Conservation (phyloP, 2,113 vertebrate species). For the Oryzias javanicus region DNA sequence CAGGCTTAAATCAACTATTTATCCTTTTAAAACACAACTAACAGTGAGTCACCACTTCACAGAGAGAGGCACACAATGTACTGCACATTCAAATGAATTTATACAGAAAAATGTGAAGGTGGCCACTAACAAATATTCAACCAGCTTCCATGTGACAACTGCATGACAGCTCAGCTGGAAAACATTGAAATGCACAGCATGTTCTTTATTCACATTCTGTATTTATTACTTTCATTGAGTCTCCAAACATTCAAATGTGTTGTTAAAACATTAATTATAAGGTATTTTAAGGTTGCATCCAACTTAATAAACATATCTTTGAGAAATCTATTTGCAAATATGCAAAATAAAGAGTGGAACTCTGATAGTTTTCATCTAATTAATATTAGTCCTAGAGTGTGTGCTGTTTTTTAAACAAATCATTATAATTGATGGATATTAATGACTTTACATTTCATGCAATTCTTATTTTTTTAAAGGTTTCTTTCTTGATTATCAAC, state of each 20-base stretch:
- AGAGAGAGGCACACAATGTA: slow-evolving; percentile 50
- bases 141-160: slow-evolving; percentile 1
- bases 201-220: slow-evolving; percentile 55
- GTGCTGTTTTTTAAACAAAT: no score
- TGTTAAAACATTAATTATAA: not conserved
- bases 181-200: slow-evolving; percentile 25
- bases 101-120: slow-evolving; percentile 29
- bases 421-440: no score
- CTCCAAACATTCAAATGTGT: slow-evolving; percentile 59
- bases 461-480: no score
- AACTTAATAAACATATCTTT: not conserved
- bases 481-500: no score
- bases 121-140: slow-evolving; percentile 17
- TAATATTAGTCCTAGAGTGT: no score
- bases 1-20: slow-evolving; percentile 11
- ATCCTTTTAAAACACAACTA: slow-evolving; percentile 28
- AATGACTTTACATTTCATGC: no score
- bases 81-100: slow-evolving; percentile 55
- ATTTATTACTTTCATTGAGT: slow-evolving; percentile 66
- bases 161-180: slow-evolving; percentile 7
- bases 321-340: no score
- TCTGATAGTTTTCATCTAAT: no score
- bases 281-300: not conserved
- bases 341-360: no score
- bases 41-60: slow-evolving; percentile 28